Evolutionary conservation across 2,797 vertebrate species (phyloP).

Genomic region (Hypotaenidia philippensis): DNA sequence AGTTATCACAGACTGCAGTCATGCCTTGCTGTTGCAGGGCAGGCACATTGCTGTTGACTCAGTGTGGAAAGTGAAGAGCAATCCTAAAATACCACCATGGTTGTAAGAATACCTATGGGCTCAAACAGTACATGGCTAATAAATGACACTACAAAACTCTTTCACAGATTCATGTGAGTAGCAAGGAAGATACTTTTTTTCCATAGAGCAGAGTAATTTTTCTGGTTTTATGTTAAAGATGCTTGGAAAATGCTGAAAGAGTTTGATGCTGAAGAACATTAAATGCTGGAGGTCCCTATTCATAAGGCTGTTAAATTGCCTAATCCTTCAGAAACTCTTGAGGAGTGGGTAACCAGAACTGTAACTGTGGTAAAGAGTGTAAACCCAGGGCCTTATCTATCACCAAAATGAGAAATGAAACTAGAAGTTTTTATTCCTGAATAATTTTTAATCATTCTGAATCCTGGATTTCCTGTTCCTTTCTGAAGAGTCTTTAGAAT

Average conservation of each 20-base stretch:
- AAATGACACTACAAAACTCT: background rate
- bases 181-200: background rate
- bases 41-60: rapidly evolving
- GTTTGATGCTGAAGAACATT: background rate
- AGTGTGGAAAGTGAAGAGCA: background rate
- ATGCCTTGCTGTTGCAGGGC: background rate
- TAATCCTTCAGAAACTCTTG: background rate
- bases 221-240: background rate
- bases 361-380: background rate
- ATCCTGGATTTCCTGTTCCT: background rate
- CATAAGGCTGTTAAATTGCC: background rate
- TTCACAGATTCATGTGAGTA: background rate
- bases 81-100: background rate
- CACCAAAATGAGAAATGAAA: background rate
- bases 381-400: background rate
- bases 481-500: background rate
- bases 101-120: background rate
- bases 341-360: background rate
- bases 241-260: background rate
- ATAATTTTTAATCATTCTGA: background rate
- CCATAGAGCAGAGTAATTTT: background rate
- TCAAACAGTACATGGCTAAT: background rate
- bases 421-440: background rate
- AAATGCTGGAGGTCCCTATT: background rate
- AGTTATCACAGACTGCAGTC: background rate